phyloP scores from a whole-genome alignment of 2,113 vertebrate genomes.

The Mormyrus iriodes region DNA sequence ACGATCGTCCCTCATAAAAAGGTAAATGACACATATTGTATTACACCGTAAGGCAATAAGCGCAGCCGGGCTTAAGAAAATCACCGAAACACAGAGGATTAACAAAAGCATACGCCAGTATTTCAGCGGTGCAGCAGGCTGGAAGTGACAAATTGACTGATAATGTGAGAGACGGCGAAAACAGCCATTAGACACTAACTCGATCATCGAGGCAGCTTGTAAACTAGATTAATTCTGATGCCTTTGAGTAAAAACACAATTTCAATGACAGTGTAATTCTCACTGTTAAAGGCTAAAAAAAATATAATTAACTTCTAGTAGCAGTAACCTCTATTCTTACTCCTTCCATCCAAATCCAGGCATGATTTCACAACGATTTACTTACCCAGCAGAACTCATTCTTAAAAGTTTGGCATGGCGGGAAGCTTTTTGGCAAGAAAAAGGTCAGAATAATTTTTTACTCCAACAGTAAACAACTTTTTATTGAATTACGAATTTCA shows the following conservation, averaged over 20 bases:
- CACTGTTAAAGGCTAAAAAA: neutral
- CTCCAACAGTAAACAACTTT: neutral
- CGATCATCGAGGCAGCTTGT: neutral
- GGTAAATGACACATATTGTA: neutral
- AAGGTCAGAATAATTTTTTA: conserved; percentile 9
- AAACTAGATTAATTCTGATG: neutral
- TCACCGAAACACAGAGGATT: neutral
- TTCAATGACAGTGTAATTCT: neutral
- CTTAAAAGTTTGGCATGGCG: neutral
- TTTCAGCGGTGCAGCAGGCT: neutral
- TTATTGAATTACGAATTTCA: neutral
- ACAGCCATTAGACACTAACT: neutral
- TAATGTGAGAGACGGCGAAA: neutral
- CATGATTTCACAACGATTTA: neutral
- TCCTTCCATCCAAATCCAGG: neutral
- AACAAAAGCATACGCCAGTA: neutral
- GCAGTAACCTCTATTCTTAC: neutral
- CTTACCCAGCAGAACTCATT: neutral
- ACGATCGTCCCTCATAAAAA: neutral
- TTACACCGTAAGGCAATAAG: neutral
- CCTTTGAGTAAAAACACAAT: neutral
- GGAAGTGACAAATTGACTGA: neutral
- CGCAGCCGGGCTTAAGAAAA: neutral
- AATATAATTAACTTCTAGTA: neutral
- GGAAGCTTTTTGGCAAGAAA: neutral